Evolutionary conservation across 2,113 vertebrate genomes (phyloP).

Genomic region (Daphoenositta chrysoptera): DNA sequence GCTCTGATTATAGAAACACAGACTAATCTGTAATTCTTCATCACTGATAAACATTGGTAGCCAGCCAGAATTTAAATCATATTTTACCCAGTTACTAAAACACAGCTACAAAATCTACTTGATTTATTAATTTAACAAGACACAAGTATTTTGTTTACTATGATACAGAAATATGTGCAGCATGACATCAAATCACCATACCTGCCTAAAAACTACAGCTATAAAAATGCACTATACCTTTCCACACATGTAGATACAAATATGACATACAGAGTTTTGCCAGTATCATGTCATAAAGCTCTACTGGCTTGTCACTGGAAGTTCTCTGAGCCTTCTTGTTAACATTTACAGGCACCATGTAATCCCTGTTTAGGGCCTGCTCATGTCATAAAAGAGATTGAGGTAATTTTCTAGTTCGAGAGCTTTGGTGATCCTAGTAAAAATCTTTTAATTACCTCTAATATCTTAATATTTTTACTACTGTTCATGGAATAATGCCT

Average conservation of each 20-base stretch:
- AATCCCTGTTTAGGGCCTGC: constrained; percentile 14
- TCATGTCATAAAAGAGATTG: constrained; percentile 3
- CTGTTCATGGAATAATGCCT: not conserved
- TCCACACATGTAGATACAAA: not conserved
- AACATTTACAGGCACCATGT: constrained; percentile 30
- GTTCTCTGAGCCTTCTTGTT: constrained; percentile 62
- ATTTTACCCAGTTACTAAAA: not conserved
- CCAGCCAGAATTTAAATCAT: not conserved
- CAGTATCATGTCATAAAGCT: constrained; percentile 50
- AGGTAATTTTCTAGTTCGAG: constrained; percentile 4
- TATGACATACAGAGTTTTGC: constrained; percentile 26
- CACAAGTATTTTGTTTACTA: not conserved
- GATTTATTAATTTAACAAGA: not conserved
- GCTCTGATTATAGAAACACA: constrained; percentile 26
- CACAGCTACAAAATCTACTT: not conserved
- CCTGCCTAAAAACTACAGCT: not conserved
- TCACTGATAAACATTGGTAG: not conserved
- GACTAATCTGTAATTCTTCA: constrained; percentile 36
- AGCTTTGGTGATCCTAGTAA: not conserved
- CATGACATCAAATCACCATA: not conserved
- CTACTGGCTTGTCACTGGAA: constrained; percentile 51
- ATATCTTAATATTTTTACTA: not conserved
- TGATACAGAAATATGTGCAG: not conserved
- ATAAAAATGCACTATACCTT: not conserved
- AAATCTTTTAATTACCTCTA: not conserved